A percentile compares a stretch with the other conserved stretches of the same genome.
Conservation (phyloP, 2,888 invertebrate genomes). For the Orthosia gracilis region DNA sequence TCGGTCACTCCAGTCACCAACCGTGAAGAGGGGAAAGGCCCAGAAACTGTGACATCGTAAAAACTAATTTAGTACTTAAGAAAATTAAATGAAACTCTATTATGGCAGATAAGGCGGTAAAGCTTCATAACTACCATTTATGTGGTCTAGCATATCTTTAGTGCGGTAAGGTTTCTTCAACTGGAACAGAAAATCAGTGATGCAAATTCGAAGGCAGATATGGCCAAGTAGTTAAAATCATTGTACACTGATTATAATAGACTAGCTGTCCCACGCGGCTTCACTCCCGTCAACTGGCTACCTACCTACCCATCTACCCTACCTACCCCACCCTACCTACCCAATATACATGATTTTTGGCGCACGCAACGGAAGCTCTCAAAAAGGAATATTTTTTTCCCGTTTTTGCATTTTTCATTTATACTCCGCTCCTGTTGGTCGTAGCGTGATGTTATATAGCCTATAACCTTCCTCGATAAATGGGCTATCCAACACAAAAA, state of each 20-base stretch:
- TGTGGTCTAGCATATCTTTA: neutral
- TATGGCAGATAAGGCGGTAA: constrained; percentile 12
- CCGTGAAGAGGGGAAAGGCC: constrained; percentile 45
- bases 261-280: too few relatives aligned
- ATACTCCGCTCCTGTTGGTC: too few relatives aligned
- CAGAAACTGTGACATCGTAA: constrained; percentile 61
- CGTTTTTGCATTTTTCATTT: too few relatives aligned
- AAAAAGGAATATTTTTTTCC: too few relatives aligned
- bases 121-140: constrained; percentile 2
- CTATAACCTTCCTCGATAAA: too few relatives aligned
- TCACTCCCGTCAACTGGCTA: too few relatives aligned
- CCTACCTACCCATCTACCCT: too few relatives aligned
- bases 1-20: constrained; percentile 27
- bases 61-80: constrained; percentile 44
- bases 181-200: neutral
- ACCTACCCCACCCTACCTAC: too few relatives aligned
- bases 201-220: neutral
- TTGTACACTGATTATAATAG: neutral
- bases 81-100: constrained; percentile 35
- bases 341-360: too few relatives aligned
- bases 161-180: neutral
- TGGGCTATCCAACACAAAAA: too few relatives aligned
- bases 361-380: too few relatives aligned
- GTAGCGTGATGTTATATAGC: too few relatives aligned
- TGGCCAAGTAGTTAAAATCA: neutral